Conservation (phyloP, 35 echinoderm and acorn worm genomes). For the Chiridota heheva region DNA sequence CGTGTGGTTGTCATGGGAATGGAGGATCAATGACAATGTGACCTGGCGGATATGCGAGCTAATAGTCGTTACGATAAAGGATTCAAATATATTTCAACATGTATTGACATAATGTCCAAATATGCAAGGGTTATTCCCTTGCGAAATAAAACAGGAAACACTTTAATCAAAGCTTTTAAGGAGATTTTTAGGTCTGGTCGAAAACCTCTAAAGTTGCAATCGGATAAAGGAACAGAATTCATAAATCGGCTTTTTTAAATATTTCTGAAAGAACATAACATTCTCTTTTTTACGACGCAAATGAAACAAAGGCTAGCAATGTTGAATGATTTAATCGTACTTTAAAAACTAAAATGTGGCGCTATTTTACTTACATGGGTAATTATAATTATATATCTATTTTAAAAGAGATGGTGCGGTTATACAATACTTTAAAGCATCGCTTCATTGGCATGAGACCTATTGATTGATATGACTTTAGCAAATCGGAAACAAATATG, state of each 20-base stretch:
- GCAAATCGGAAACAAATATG: too few relatives aligned
- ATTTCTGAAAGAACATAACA: background rate
- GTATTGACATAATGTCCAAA: constrained; percentile 55
- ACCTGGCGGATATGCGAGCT: constrained; percentile 43
- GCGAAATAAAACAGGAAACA: constrained; percentile 10
- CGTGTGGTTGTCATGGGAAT: constrained; percentile 46
- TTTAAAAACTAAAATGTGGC: too few relatives aligned
- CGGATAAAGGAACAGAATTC: constrained; percentile 63
- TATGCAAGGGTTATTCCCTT: constrained; percentile 50
- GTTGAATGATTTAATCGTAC: too few relatives aligned
- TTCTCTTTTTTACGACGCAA: background rate
- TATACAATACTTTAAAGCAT: too few relatives aligned
- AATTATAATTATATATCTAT: too few relatives aligned
- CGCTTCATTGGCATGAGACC: too few relatives aligned
- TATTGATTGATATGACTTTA: too few relatives aligned
- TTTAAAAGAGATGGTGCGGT: too few relatives aligned
- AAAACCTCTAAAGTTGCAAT: constrained; percentile 28
- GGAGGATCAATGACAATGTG: constrained; percentile 59
- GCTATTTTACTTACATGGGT: too few relatives aligned
- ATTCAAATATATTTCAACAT: constrained; percentile 54
- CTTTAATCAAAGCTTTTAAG: constrained; percentile 15
- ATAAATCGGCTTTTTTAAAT: constrained; percentile 26
- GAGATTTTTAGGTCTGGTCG: constrained; percentile 32
- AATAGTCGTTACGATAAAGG: constrained; percentile 18
- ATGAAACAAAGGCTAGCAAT: background rate